Percentiles rank a stretch among this genome's conserved stretches.
phyloP scores from a whole-genome alignment of 2,888 invertebrate genomes.

The Netelia virgata region DNA sequence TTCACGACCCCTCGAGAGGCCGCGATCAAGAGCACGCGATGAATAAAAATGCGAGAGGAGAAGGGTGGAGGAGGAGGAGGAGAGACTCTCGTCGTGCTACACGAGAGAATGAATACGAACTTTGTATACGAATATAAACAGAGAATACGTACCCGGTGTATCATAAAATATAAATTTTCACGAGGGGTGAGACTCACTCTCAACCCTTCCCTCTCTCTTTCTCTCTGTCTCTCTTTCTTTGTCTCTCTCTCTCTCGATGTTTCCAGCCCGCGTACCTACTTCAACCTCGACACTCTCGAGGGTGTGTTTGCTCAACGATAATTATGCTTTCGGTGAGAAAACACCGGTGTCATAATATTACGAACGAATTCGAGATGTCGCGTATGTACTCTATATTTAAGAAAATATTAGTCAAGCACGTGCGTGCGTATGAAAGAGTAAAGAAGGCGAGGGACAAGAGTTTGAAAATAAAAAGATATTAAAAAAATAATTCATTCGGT shows the following conservation, averaged over 20 bases:
- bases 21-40: constrained; percentile 41
- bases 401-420: constrained; percentile 41
- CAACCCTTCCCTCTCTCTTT: not conserved
- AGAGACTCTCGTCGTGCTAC: constrained; percentile 21
- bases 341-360: constrained; percentile 22
- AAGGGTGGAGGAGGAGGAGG: not conserved
- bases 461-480: constrained; percentile 2
- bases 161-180: constrained; percentile 51
- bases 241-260: not conserved
- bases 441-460: too few species aligned
- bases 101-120: constrained; percentile 37
- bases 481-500: constrained; percentile 20
- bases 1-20: constrained; percentile 8
- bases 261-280: constrained; percentile 9
- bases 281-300: constrained; percentile 54
- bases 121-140: constrained; percentile 37
- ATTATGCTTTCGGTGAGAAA: constrained; percentile 51
- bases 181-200: not conserved
- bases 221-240: constrained; percentile 1
- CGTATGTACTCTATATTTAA: constrained; percentile 34
- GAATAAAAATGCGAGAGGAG: constrained; percentile 56
- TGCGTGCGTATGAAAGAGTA: too few species aligned
- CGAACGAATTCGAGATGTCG: not conserved
- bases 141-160: constrained; percentile 34
- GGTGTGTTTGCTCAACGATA: constrained; percentile 58